Evolutionary conservation across 2,113 vertebrate genomes (phyloP), one percentile per base, ranked within the genome.

Genomic region (Dolichallabes microphthalmus): DNA sequence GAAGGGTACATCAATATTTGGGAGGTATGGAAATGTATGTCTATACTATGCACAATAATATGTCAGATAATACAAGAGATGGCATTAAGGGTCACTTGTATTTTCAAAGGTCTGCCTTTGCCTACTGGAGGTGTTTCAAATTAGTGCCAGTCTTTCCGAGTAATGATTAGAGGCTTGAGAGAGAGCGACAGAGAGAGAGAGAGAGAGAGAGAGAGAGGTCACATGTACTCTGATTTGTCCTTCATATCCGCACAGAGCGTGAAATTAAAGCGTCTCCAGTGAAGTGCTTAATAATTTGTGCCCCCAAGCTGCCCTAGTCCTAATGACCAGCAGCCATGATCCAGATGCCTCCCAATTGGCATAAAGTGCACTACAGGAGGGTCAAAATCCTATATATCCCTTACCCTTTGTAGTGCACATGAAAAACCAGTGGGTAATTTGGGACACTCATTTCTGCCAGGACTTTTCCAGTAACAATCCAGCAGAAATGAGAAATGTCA

Each of bases 261-360:
- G 63, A 66, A 69, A 69, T 17, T 66, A 82, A 76, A 39, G 55
- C 35, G 55, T 82, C 79, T 82, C 80, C 60, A 45, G 22, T 50
- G 73, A 83, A 81, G 80, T 84, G 84, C 78, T 88, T 88, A 79
- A 88, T 79, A 85, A 68, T 69, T 10, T 58, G 82, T 79, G 83
- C 73, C 80, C 73, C 80, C 79, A 83, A 75, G 88, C 82, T 64
- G 61, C 71, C 81, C 84, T 84, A 35, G 32, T 35, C 1, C 32
- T 84, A 60, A 32, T 39, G 39, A 87, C n/a, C 87, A 87, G 86
- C 6, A 19, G 68, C 68, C 35, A 20, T 10, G 45, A 45, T 73
- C 69, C 69, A 73, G 45, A 45, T 45, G 9, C 32, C 32, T 22
- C 35, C 35, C 69, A 45, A 32, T 20, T 17, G 68, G 39, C 35